Evolutionary conservation across 1,140 invertebrate species (phyloP), one percentile per base, ranked within the genome.

Genomic region (Aphaenogaster ashmeadi): DNA sequence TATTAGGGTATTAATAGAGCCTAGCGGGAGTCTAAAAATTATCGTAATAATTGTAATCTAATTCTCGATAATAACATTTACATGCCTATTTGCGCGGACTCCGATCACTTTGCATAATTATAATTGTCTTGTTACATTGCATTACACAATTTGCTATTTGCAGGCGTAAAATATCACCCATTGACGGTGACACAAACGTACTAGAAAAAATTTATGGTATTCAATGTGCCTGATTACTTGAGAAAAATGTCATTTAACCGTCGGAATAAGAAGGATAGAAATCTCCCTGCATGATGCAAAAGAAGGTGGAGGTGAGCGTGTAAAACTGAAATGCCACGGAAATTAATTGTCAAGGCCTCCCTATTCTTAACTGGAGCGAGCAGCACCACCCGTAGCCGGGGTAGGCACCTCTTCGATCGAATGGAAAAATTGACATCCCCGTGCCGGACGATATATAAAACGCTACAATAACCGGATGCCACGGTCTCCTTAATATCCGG

Each of bases 1-100:
- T 91, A 91, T 89, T 71, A 62, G 33, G 66, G n/a, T 88, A 90
- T 91, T 91, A 88, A 83, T 89, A 80, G 38, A 86, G 84, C 52
- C 41, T 11, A 60, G 52, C 52, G 56, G 36, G 66, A 67, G 83
- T 69, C 36, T 78, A 88, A 86, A 90, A 77, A 90, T 41, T 58
- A 72, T 27, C 69, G 44, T 67, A n/a, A 54, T 56, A 36, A 50
- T 75, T 52, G 50, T 41, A 62, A 47, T 54, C 79, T 54, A 36
- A 75, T 88, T 60, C 33, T 67, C 67, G 38, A n/a, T n/a, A 44
- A 11, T 27, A 21, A 15, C 33, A 60, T n/a, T 7, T 72, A n/a
- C 6, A 47, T 44, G 15, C 27, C 41, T 54, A 36, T 33, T 11
- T n/a, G 41, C 27, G 41, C 27, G 41, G 2, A 38, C 18, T 44